Base-by-base conservation (phyloP, 1,140 invertebrate genomes). In the Drosophila azteca region DNA sequence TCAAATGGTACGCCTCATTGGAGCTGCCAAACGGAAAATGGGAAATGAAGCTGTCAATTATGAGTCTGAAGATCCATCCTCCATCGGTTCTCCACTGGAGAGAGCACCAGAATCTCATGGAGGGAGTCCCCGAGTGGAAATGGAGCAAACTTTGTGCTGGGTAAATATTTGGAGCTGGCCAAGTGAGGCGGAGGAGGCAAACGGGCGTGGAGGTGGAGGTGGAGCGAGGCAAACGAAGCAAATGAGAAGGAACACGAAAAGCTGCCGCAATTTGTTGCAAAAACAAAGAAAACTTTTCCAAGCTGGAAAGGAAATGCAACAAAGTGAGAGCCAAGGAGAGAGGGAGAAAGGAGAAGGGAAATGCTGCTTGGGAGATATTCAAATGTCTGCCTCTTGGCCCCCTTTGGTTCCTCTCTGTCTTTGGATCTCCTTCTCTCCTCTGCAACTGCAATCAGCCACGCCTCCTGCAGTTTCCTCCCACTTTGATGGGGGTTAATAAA, bases 191-290 rank as follows among this genome's bases (percentile, higher is more conserved):
- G 13, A 31, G 20, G n/a, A 11, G 31, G 3, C 31, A 71, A 58
- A 71, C 24, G 29, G 9, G 15, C 17, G 54, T 7, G 48, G 44
- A 45, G 8, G 65, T 20, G 39, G 13, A 20, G 24, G 59, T 7
- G 48, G 48, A 45, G 8, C 17, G 6, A 1, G 44, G 50, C 24
- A 55, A 48, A 51, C 60, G 58, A 65, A 59, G 57, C 51, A 65
- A 80, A 64, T 67, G 58, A 44, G 63, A 69, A 58, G 29, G 50
- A 57, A 72, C 69, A 67, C 54, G 60, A 45, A 62, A 73, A 72
- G 41, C 54, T 50, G 58, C 61, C 66, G 61, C 78, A 80, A 80
- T 80, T 80, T 80, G 77, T 72, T 76, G 72, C 58, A 81, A 67
- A 76, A 77, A 81, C 77, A 81, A 81, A 72, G 66, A 64, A 80